These are phyloP conservation scores for Cartodere bifasciata DNA, from an alignment of 2,888 invertebrate species.

Conservation along the genomic window DNA sequence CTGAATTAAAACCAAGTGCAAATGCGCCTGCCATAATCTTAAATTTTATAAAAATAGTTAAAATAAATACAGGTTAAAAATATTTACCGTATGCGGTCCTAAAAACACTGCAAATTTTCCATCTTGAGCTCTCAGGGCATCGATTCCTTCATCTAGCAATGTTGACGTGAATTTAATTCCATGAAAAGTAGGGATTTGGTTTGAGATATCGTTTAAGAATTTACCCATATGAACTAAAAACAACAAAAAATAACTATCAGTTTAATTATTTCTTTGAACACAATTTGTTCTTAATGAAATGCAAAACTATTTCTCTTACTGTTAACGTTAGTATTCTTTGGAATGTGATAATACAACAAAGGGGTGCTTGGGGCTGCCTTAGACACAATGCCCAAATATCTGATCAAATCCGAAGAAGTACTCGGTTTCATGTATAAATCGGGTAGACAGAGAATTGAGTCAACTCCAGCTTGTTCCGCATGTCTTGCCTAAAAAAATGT, in stretches of 20 bases:
- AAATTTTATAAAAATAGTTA: conserved; percentile 16
- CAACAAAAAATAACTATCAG: conserved; percentile 5
- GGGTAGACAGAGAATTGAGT: conserved; percentile 60
- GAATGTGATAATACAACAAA: conserved; percentile 74
- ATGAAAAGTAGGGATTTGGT: conserved; percentile 56
- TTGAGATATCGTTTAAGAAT: conserved; percentile 49
- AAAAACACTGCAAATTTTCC: conserved; percentile 47
- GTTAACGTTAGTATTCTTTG: conserved; percentile 55
- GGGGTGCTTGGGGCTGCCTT: conserved; percentile 62
- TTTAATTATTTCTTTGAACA: background rate
- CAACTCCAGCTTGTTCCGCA: conserved; percentile 48
- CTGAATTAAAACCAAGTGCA: conserved; percentile 55
- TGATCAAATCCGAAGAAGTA: conserved; percentile 44
- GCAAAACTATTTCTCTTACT: conserved; percentile 45
- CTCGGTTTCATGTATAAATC: conserved; percentile 65
- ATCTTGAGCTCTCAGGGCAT: conserved; percentile 31
- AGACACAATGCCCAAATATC: conserved; percentile 53
- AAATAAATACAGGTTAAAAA: conserved; percentile 4
- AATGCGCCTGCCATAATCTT: conserved; percentile 55
- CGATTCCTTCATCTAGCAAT: conserved; percentile 53
- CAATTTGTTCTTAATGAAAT: background rate
- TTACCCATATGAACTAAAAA: conserved; percentile 58
- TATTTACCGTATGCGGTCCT: conserved; percentile 53
- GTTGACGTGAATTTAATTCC: conserved; percentile 76
- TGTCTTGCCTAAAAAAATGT: conserved; percentile 45